phyloP scores from a whole-genome alignment of 2,888 invertebrate species.

The Peribatodes rhomboidaria region DNA sequence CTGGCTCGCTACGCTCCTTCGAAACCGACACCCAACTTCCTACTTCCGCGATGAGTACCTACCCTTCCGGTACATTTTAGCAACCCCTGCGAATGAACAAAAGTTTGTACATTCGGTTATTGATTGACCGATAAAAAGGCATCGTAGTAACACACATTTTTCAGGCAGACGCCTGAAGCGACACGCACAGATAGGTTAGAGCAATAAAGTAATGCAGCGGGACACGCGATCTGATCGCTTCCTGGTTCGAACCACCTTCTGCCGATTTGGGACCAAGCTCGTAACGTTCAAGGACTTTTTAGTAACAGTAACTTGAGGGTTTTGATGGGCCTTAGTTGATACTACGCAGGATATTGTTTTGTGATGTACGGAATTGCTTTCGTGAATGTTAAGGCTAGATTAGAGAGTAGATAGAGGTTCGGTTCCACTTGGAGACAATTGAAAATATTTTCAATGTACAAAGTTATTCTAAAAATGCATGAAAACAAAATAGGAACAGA shows the following conservation, averaged over 20 bases:
- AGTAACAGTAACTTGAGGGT: slow-evolving; percentile 58
- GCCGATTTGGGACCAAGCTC: slow-evolving; percentile 49
- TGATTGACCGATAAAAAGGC: slow-evolving; percentile 69
- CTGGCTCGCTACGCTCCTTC: not conserved
- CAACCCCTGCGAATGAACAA: slow-evolving; percentile 29
- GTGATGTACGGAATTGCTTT: slow-evolving; percentile 17
- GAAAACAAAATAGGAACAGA: too few species aligned
- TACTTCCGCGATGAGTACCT: slow-evolving; percentile 14
- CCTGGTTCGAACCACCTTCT: slow-evolving; percentile 62
- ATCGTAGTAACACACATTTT: slow-evolving; percentile 66
- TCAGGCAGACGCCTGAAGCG: slow-evolving; percentile 61
- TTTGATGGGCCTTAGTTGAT: slow-evolving; percentile 48
- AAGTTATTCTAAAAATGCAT: too few species aligned
- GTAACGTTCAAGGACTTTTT: slow-evolving; percentile 73
- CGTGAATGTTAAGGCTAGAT: not conserved
- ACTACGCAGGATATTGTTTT: slow-evolving; percentile 32
- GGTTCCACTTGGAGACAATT: too few species aligned
- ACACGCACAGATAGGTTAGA: slow-evolving; percentile 65
- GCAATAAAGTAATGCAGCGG: slow-evolving; percentile 57
- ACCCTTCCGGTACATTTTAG: slow-evolving; percentile 12
- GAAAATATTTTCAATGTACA: too few species aligned
- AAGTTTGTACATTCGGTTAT: slow-evolving; percentile 52
- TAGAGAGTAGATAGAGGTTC: not conserved
- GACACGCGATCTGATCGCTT: slow-evolving; percentile 73
- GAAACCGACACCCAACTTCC: slow-evolving; percentile 9